Evolutionary conservation across 2,888 invertebrate genomes (phyloP).

Genomic region (Caenorhabditis sp.): DNA sequence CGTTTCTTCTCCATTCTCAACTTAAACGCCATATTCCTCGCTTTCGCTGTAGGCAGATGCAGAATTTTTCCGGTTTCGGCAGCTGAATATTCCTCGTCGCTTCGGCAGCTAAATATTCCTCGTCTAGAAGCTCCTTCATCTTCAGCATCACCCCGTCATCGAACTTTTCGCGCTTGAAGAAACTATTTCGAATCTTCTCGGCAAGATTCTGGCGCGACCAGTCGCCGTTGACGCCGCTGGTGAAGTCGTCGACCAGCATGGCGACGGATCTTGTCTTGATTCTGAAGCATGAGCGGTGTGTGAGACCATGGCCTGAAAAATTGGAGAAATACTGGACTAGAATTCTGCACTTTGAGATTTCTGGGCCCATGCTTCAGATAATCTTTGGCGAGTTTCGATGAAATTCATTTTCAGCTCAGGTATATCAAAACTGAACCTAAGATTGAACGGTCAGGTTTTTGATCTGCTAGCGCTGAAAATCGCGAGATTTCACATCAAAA

Average conservation of each 20-base stretch:
- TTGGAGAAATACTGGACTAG: too few species aligned
- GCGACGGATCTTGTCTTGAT: conserved; percentile 23
- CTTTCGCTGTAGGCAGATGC: not conserved
- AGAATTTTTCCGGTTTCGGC: conserved; percentile 9
- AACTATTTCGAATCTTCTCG: conserved; percentile 1
- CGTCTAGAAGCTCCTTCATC: conserved; percentile 8
- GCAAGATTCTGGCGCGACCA: not conserved
- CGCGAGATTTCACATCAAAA: too few species aligned
- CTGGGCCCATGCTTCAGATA: not conserved
- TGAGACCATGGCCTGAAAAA: conserved; percentile 29
- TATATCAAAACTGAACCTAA: too few species aligned
- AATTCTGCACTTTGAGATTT: too few species aligned
- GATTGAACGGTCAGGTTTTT: too few species aligned
- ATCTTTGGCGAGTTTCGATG: too few species aligned
- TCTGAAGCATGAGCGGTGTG: not conserved
- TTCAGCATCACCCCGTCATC: conserved; percentile 10
- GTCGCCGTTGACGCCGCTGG: not conserved
- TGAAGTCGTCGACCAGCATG: conserved; percentile 25
- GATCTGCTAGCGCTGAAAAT: too few species aligned
- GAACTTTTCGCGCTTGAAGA: not conserved
- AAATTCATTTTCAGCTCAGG: too few species aligned
- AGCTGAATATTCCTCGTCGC: conserved; percentile 7
- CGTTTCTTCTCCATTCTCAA: conserved; percentile 18
- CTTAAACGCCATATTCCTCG: not conserved
- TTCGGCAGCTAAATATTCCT: too few species aligned